These are phyloP conservation scores for Rosalia funebris DNA, from an alignment of 2,888 invertebrate species.

Conservation along the genomic window DNA sequence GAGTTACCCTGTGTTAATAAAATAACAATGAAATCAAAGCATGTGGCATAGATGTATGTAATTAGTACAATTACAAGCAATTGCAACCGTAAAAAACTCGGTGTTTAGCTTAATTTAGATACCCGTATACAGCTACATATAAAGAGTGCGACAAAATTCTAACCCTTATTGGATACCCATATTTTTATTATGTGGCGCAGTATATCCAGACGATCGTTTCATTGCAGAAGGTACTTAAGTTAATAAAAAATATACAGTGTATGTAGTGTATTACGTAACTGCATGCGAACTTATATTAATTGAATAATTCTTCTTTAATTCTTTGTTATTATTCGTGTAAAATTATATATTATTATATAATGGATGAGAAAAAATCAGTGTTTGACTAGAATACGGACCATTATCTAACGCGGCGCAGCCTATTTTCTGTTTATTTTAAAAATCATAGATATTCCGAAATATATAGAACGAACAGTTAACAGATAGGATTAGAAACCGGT, in stretches of 20 bases:
- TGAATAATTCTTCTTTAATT: conserved; percentile 8
- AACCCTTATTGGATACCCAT: conserved; percentile 15
- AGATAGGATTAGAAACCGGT: too few relatives aligned
- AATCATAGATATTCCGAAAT: too few relatives aligned
- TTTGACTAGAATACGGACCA: neutral
- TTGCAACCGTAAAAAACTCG: conserved; percentile 27
- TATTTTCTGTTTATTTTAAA: too few relatives aligned
- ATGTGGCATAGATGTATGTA: neutral
- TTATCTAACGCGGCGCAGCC: neutral
- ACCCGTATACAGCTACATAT: conserved; percentile 25
- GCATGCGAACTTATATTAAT: conserved; percentile 2
- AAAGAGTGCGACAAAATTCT: neutral
- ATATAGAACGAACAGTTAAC: too few relatives aligned
- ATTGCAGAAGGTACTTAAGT: too few relatives aligned
- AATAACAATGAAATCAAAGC: neutral
- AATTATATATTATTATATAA: conserved; percentile 4
- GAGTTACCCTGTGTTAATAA: too few relatives aligned
- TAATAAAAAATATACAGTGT: too few relatives aligned
- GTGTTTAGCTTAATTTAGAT: conserved; percentile 31
- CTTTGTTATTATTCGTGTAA: neutral
- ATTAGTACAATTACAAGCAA: neutral
- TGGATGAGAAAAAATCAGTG: conserved; percentile 4
- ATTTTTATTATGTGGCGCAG: neutral
- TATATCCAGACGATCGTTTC: too few relatives aligned
- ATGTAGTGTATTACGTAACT: conserved; percentile 6